Conservation (phyloP, 2,113 vertebrate species). For the Dipodomys merriami region DNA sequence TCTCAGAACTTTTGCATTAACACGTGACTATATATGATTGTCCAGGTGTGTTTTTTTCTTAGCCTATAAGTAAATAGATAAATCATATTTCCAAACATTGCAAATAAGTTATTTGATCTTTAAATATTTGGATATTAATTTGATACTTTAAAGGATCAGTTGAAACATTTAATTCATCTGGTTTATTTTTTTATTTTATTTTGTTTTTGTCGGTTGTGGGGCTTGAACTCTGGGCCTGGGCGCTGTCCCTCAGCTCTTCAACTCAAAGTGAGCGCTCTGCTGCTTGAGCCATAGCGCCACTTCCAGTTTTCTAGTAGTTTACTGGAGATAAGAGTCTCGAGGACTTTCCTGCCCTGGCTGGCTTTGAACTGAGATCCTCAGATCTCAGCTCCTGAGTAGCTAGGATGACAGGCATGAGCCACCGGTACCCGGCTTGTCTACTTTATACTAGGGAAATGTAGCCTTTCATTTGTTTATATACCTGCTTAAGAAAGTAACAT, state of each 20-base stretch:
- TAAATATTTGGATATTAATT: neutral
- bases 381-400: no score
- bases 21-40: neutral
- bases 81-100: neutral
- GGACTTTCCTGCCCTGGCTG: no score
- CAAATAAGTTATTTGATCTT: conserved; percentile 27
- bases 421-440: neutral
- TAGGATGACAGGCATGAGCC: no score
- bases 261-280: no score
- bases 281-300: no score
- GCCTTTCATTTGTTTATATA: conserved; percentile 29
- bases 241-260: no score
- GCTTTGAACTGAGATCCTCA: no score
- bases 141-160: neutral
- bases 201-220: no score
- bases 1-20: neutral
- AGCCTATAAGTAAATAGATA: neutral
- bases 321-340: no score
- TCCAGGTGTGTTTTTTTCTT: neutral
- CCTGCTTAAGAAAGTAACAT: neutral
- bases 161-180: conserved; percentile 8
- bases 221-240: no score
- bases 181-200: no score
- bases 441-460: conserved; percentile 22
- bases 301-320: no score